These are phyloP conservation scores for Kuschelorhynchus macadamiae DNA, from an alignment of 2,888 invertebrate species.

Conservation along the genomic window DNA sequence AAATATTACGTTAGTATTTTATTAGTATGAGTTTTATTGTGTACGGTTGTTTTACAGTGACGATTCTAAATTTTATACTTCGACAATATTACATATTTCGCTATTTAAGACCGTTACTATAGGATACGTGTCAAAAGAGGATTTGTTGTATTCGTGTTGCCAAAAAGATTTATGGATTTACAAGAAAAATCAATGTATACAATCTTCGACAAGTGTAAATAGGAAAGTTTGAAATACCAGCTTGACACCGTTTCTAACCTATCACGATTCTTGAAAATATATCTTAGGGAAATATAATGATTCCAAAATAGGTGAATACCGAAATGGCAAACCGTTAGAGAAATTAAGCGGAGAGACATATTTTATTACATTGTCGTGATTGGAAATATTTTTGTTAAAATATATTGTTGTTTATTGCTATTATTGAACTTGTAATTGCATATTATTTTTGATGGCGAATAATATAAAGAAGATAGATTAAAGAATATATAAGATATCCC, in stretches of 20 bases:
- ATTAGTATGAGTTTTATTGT: no score
- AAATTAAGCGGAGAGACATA: conserved; percentile 20
- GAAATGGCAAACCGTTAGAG: conserved; percentile 22
- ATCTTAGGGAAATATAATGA: conserved; percentile 13
- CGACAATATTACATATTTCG: no score
- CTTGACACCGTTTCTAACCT: conserved; percentile 30
- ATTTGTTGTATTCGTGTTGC: not conserved
- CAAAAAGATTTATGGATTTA: not conserved
- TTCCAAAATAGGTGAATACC: conserved; percentile 30
- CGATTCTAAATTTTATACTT: no score
- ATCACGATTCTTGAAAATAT: conserved; percentile 24
- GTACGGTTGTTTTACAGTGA: no score
- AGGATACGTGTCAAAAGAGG: no score
- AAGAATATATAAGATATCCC: no score
- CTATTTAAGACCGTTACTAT: no score
- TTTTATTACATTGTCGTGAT: conserved; percentile 29
- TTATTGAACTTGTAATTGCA: not conserved
- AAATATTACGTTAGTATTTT: no score
- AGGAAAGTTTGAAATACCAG: conserved; percentile 12
- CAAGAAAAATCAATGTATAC: not conserved
- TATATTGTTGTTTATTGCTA: conserved; percentile 5
- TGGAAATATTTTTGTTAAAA: conserved; percentile 20
- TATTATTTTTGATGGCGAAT: no score
- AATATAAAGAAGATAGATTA: no score
- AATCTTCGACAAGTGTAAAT: not conserved